Base-by-base conservation (phyloP, 2,888 invertebrate species). In the Eupithecia exiguata region DNA sequence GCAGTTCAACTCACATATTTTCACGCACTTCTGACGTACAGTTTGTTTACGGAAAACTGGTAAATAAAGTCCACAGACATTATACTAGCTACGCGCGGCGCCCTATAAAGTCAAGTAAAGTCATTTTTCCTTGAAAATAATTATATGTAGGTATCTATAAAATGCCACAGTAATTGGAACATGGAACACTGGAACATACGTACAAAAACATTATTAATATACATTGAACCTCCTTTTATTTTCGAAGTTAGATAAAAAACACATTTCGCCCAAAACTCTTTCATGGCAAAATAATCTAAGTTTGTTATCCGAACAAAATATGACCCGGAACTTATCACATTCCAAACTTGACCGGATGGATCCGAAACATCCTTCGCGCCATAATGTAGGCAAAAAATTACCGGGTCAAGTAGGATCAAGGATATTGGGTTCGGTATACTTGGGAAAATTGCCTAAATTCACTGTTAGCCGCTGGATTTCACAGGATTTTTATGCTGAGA, bases 1-100 rank as follows among this genome's bases (percentile, higher is more conserved):
- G 81, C 74, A 71, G 75, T 77, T 68, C 25, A 67, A 68, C 65
- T 30, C 76, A 67, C 78, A 77, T 80, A 81, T 76, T 79, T 79
- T 78, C 78, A 78, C 78, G 78, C 78, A 77, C 74, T 69, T 62
- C 35, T 69, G 38, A 30, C 53, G n/a, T 35, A 49, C n/a, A 68
- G 35, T 35, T 21, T 7, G 62, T 62, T 62, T 69, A 38, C 14
- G 21, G 25, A 40, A 63, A 12, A 6, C 36, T 36, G 63, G 35
- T n/a, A 63, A 36, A 36, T 9, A 35, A 18, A n/a, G n/a, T n/a
- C n/a, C n/a, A n/a, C n/a, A n/a, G n/a, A n/a, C n/a, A n/a, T n/a
- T n/a, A n/a, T n/a, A n/a, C n/a, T n/a, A n/a, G n/a, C n/a, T n/a
- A n/a, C n/a, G n/a, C n/a, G n/a, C n/a, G n/a, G n/a, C n/a, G n/a